phyloP scores from a whole-genome alignment of 2,113 vertebrate genomes.

The Trematomus loennbergii region DNA sequence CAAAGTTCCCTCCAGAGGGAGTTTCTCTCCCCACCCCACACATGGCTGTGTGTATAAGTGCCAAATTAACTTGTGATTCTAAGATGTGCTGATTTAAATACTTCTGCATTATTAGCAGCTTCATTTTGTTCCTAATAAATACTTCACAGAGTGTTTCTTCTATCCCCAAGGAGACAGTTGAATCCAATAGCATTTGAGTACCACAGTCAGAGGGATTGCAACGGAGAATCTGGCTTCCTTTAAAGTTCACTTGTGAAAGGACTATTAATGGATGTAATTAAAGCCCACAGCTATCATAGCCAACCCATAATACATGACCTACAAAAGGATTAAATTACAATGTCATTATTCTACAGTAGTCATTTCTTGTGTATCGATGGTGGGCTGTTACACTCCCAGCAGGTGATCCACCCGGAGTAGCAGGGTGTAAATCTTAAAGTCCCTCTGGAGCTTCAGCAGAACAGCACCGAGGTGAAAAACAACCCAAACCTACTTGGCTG shows the following conservation, averaged over 20 bases:
- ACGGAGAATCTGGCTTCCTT: conserved; percentile 5
- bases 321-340: background rate
- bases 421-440: conserved; percentile 16
- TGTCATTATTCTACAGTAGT: background rate
- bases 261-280: background rate
- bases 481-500: conserved; percentile 27
- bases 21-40: no score
- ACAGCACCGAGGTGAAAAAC: background rate
- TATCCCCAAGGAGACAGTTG: background rate
- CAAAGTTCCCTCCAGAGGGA: no score
- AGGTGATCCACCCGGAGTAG: background rate
- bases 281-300: background rate
- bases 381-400: background rate
- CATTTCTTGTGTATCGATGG: background rate
- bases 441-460: background rate
- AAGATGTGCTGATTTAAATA: no score
- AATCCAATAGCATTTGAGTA: background rate
- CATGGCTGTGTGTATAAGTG: no score
- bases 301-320: background rate
- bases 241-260: background rate
- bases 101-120: background rate
- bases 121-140: background rate
- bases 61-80: no score
- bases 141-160: background rate
- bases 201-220: background rate